Evolutionary conservation across 2,888 invertebrate species (phyloP).

Genomic region (Arctia plantaginis): DNA sequence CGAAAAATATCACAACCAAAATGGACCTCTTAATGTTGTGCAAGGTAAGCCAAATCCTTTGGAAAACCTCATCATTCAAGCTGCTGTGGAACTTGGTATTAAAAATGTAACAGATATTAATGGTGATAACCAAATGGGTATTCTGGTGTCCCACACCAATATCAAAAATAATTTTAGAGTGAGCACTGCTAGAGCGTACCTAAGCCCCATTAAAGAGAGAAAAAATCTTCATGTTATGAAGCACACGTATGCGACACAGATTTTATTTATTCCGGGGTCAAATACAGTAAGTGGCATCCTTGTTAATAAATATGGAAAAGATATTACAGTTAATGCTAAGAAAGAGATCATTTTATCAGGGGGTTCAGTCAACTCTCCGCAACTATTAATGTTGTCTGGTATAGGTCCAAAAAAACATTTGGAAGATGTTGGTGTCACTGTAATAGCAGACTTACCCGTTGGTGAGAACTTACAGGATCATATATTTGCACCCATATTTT

Average conservation of each 20-base stretch:
- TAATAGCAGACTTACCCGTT: conserved; percentile 79
- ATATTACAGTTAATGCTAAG: conserved; percentile 66
- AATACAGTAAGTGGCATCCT: conserved; percentile 78
- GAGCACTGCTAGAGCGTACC: conserved; percentile 85
- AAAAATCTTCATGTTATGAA: conserved; percentile 80
- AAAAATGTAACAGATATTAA: conserved; percentile 70
- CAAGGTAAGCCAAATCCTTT: conserved; percentile 57
- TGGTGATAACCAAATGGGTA: conserved; percentile 80
- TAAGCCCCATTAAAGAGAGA: conserved; percentile 71
- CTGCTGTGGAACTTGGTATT: conserved; percentile 78
- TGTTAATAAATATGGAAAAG: conserved; percentile 66
- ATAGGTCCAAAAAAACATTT: conserved; percentile 81
- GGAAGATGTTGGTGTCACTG: conserved; percentile 67
- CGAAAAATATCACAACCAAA: conserved; percentile 66
- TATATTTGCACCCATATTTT: conserved; percentile 71
- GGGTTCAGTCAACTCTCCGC: conserved; percentile 83
- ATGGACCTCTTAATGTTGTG: conserved; percentile 70
- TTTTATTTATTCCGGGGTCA: conserved; percentile 81
- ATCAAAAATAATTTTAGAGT: conserved; percentile 78
- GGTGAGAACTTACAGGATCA: conserved; percentile 86
- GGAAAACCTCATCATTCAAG: conserved; percentile 67
- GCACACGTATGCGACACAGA: conserved; percentile 81
- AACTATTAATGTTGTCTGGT: conserved; percentile 83
- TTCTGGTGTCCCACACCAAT: conserved; percentile 75
- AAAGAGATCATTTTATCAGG: conserved; percentile 84